phyloP scores from a whole-genome alignment of 2,888 invertebrate species.

The Melitaea athalia region DNA sequence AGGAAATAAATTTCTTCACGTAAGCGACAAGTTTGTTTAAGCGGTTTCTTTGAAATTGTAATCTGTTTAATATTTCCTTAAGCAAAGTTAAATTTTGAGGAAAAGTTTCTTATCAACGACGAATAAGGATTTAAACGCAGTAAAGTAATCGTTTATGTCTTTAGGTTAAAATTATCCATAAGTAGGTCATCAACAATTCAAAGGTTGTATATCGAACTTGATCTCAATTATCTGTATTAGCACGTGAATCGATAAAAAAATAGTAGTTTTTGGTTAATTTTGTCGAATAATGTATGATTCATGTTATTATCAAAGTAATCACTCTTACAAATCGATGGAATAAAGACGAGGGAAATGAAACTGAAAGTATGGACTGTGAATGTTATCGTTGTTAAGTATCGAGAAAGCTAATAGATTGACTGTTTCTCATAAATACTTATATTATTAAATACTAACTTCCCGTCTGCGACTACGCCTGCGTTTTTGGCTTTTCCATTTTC shows the following conservation, averaged over 20 bases:
- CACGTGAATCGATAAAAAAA: conserved; percentile 15
- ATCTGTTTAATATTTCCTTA: conserved; percentile 12
- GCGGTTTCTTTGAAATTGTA: not conserved
- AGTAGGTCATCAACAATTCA: not conserved
- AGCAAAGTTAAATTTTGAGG: conserved; percentile 40
- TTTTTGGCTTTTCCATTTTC: too few species aligned
- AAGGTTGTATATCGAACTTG: not conserved
- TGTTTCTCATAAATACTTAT: not conserved
- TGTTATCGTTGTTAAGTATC: conserved; percentile 4
- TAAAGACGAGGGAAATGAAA: conserved; percentile 18
- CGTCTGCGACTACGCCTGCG: too few species aligned
- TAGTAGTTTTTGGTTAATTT: conserved; percentile 18
- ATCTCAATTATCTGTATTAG: conserved; percentile 17
- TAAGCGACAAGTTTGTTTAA: not conserved
- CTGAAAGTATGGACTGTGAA: conserved; percentile 21
- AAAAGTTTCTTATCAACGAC: conserved; percentile 44
- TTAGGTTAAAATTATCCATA: conserved; percentile 1
- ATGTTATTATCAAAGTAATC: conserved; percentile 25
- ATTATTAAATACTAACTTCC: not conserved
- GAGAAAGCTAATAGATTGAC: conserved; percentile 4
- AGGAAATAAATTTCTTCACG: not conserved
- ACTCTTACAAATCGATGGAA: conserved; percentile 11
- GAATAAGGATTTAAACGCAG: conserved; percentile 51
- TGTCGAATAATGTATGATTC: conserved; percentile 23
- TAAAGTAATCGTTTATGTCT: conserved; percentile 53